Evolutionary conservation across 2,888 invertebrate genomes (phyloP).

Genomic region (Liodrosophila aerea): DNA sequence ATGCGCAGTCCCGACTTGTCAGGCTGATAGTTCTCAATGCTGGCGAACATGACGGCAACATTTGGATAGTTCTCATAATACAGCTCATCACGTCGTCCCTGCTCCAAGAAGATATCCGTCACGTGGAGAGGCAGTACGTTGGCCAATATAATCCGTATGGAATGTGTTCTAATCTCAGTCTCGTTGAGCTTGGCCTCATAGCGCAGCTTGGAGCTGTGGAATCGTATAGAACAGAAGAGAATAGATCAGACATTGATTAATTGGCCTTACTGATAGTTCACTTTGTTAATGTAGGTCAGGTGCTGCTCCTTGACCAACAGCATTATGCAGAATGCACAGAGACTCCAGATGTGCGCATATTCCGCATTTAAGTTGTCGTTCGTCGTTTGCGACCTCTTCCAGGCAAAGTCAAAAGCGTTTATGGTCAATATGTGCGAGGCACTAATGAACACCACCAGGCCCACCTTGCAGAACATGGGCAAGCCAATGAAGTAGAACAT

Average conservation of each 20-base stretch:
- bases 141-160: conserved; percentile 92
- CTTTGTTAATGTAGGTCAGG: conserved; percentile 92
- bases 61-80: conserved; percentile 93
- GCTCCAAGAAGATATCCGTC: conserved; percentile 82
- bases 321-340: conserved; percentile 88
- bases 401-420: conserved; percentile 82
- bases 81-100: conserved; percentile 84
- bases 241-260: no score
- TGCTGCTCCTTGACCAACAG: conserved; percentile 92
- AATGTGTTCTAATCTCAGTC: conserved; percentile 90
- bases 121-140: conserved; percentile 97
- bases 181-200: conserved; percentile 91
- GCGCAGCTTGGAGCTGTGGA: conserved; percentile 85
- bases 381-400: conserved; percentile 81
- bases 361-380: conserved; percentile 87
- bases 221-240: no score
- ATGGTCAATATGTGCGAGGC: conserved; percentile 84
- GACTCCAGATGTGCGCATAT: conserved; percentile 84
- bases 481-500: conserved; percentile 92
- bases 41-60: conserved; percentile 97
- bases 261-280: conserved; percentile 90
- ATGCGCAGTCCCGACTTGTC: conserved; percentile 86
- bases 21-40: conserved; percentile 90
- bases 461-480: conserved; percentile 90
- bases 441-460: conserved; percentile 86